Percentiles rank a stretch among this genome's conserved stretches.
phyloP scores from a whole-genome alignment of 2,888 invertebrate genomes.

The Melinaea marsaeus region DNA sequence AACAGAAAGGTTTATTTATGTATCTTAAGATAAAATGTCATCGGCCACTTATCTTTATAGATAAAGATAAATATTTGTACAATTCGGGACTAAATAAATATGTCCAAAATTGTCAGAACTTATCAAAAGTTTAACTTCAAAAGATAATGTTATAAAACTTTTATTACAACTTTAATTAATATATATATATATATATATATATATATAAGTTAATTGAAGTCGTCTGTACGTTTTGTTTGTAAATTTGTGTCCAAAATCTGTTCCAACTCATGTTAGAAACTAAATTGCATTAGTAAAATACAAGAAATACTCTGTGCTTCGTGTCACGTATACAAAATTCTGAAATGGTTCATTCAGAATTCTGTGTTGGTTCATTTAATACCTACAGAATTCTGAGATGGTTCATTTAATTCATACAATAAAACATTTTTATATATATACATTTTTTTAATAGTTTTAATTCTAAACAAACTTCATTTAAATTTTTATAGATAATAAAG shows the following conservation, averaged over 20 bases:
- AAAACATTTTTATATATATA: not conserved
- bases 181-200: not conserved
- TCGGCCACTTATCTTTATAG: slow-evolving; percentile 22
- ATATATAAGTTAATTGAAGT: not conserved
- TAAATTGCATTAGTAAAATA: slow-evolving; percentile 3
- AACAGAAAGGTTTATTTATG: slow-evolving; percentile 23
- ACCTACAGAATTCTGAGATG: too few species aligned
- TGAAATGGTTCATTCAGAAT: slow-evolving; percentile 8
- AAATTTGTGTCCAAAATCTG: too few species aligned
- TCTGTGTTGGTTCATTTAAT: not conserved
- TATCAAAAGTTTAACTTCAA: slow-evolving; percentile 4
- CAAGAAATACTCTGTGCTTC: slow-evolving; percentile 5
- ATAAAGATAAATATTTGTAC: slow-evolving; percentile 16
- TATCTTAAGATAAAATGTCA: slow-evolving; percentile 25
- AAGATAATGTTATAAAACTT: slow-evolving; percentile 2
- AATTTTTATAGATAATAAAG: not conserved
- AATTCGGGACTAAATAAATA: slow-evolving; percentile 6
- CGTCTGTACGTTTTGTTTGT: too few species aligned
- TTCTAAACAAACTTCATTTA: not conserved
- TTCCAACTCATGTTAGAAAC: too few species aligned
- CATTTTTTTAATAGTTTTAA: slow-evolving; percentile 5
- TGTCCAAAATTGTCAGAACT: slow-evolving; percentile 9
- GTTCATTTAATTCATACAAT: too few species aligned
- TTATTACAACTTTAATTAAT: not conserved
- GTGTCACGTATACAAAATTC: slow-evolving; percentile 7